Evolutionary conservation across 2,888 invertebrate species (phyloP), one percentile per base, ranked within the genome.

Genomic region (Stratiomys singularior): DNA sequence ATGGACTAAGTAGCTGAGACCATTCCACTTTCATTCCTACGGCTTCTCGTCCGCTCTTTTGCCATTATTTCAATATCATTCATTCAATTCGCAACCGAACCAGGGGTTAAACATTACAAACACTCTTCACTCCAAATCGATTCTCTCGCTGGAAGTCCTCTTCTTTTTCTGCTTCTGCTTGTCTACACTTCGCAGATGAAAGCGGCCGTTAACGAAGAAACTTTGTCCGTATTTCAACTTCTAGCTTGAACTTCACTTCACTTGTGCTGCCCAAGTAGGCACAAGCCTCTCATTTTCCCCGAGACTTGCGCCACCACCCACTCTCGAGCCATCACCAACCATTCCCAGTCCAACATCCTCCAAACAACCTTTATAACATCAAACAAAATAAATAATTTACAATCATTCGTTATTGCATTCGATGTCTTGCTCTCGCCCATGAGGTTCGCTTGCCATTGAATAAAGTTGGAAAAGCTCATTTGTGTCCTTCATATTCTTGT

Each of bases 301-400:
- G n/a, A n/a, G n/a, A n/a, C n/a, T n/a, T n/a, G n/a, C n/a, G n/a
- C n/a, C 46, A n/a, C 28, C 66, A 66, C 4, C 56, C 52, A 56
- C 72, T 56, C 66, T 28, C 15, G 15, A 30, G 18, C 44, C 46
- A 37, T 13, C 64, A n/a, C 64, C n/a, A 1, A 13, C 27, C 23
- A 47, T 9, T 21, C 47, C 23, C 47, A 25, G 15, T 21, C 18
- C 30, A 18, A 25, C 56, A 52, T 18, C 71, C 52, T 52, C 21
- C 37, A 5, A 18, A 37, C 4, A 58, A 58, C 58, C 74, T 58
- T 74, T 74, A 74, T 58, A 74, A 74, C 58, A 74, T 74, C 74
- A 74, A 74, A 74, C 58, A 58, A 74, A 74, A 74, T 74, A 74
- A 74, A 74, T 74, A 74, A 74, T 74, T 74, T 74, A 74, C 74